Base-by-base conservation (phyloP, 2,797 vertebrate species). In the Mareca penelope region DNA sequence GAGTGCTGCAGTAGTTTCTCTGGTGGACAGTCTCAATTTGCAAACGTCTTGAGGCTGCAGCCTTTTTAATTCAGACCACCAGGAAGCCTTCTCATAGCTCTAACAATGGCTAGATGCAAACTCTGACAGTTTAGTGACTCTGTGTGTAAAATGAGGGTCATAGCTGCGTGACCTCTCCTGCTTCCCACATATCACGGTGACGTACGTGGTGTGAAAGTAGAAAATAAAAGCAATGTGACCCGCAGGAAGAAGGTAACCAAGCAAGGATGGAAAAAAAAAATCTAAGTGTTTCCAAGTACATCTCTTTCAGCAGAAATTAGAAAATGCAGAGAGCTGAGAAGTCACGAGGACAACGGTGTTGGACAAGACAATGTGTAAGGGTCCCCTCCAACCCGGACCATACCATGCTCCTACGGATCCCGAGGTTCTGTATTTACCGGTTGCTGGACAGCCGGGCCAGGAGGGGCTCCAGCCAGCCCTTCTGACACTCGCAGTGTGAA, bases 381-480 rank as follows among this genome's bases (percentile, higher is more conserved):
- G 39, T 42, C 39, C 61, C 61, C 28, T 64, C 39, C 39, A 64
- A 31, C 28, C 6, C 61, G 15, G 40, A 31, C 17, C 61, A 31
- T 42, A 15, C 8, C 21, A 9, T 42, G 61, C 31, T 31, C 29
- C 8, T 29, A 17, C 39, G 18, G 39, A 64, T 22, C 40, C 12
- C 13, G 8, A 10, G 61, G 39, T 42, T 42, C 61, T 64, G 39
- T 42, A 42, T 68, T 97, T 98, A 99, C 98, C 99, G 98, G 97
- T 98, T 98, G 95, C 94, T 97, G 53, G 98, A 97, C 95, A 99
- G 98, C 96, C 98, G 98, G 96, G 98, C 98, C 92, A 99, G 96
- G 56, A 99, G 98, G 5, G 99, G 98, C 17, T 99, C 98, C 94
- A 99, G 96, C 99, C 99, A 99, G 68, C 98, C 98, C 3, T 92